These are phyloP conservation scores for Acanthosepion esculentum DNA, from an alignment of 2,888 invertebrate species.

Conservation along the genomic window DNA sequence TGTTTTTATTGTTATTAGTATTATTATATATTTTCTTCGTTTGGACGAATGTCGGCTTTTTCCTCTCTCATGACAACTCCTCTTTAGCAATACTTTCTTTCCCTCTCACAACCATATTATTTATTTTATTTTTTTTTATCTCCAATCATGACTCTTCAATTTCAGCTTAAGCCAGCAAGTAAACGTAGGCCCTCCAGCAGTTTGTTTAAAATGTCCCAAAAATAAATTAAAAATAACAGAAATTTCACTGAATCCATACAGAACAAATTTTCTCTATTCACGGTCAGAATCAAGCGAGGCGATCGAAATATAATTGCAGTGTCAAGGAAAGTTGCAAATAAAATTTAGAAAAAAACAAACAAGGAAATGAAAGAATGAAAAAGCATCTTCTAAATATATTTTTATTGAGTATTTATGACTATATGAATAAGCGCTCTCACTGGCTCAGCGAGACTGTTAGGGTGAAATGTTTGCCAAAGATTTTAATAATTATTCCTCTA, in stretches of 20 bases:
- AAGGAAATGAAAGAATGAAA: background rate
- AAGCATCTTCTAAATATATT: background rate
- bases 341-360: background rate
- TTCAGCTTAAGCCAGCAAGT: background rate
- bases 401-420: background rate
- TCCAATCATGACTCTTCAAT: background rate
- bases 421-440: background rate
- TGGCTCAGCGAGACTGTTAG: background rate
- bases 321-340: background rate
- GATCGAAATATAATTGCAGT: background rate
- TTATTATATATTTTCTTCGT: background rate
- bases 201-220: background rate
- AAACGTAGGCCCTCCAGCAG: background rate
- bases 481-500: background rate
- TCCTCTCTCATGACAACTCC: background rate
- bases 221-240: background rate
- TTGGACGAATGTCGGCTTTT: background rate
- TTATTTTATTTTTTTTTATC: background rate
- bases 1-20: no score
- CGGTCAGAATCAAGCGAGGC: background rate
- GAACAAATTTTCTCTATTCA: background rate
- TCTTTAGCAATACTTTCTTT: background rate
- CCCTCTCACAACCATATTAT: background rate
- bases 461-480: background rate
- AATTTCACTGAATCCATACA: background rate